A percentile compares a stretch with the other conserved stretches of the same genome.
These are phyloP conservation scores for Cydia strobilella DNA, from an alignment of 1,140 invertebrate species.

Conservation along the genomic window DNA sequence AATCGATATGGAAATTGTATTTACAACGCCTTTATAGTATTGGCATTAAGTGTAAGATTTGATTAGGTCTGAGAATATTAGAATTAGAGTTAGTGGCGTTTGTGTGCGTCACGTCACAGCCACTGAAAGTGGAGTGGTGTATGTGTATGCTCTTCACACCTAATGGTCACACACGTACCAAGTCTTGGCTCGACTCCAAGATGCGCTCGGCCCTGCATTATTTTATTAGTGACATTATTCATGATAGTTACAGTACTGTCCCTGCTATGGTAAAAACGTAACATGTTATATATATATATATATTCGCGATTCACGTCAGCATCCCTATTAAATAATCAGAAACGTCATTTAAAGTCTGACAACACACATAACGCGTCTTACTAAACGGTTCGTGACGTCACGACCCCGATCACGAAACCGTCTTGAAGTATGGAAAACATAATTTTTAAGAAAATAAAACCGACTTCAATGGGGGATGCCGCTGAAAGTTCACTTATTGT, in stretches of 20 bases:
- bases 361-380: too few species aligned
- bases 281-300: too few species aligned
- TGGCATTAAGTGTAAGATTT: neutral
- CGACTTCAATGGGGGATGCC: too few species aligned
- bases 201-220: conserved; percentile 31
- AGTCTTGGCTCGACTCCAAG: conserved; percentile 15
- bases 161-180: neutral
- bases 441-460: too few species aligned
- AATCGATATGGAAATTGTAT: neutral
- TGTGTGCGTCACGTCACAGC: conserved; percentile 22
- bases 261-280: too few species aligned
- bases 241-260: neutral
- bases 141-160: conserved; percentile 25
- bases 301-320: too few species aligned
- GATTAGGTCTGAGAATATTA: neutral
- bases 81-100: conserved; percentile 23
- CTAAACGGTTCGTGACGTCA: too few species aligned
- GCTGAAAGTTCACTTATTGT: too few species aligned
- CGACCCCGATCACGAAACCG: too few species aligned
- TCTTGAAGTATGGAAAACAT: too few species aligned
- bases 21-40: neutral
- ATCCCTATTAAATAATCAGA: too few species aligned
- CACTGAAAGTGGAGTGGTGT: neutral
- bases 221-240: conserved; percentile 14
- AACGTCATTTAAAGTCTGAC: too few species aligned